A percentile compares a stretch with the other conserved stretches of the same genome.
phyloP scores from a whole-genome alignment of 2,113 vertebrate species.

The Scomber colias region DNA sequence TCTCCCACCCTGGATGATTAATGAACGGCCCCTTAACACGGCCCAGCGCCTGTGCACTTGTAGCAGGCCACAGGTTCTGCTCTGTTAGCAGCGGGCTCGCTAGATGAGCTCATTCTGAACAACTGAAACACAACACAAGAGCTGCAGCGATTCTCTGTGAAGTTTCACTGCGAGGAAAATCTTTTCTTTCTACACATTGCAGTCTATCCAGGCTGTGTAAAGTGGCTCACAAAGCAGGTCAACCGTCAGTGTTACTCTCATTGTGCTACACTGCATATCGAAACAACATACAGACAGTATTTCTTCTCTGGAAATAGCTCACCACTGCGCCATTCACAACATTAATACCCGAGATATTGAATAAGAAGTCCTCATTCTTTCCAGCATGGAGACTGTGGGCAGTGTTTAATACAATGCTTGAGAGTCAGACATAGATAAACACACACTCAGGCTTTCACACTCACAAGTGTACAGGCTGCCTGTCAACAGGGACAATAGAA shows the following conservation, averaged over 20 bases:
- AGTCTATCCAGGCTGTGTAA: slow-evolving; percentile 16
- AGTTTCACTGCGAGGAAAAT: slow-evolving; percentile 4
- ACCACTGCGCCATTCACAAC: not conserved
- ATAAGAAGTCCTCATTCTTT: slow-evolving; percentile 2
- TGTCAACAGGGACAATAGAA: slow-evolving; percentile 43
- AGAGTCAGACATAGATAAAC: slow-evolving; percentile 10
- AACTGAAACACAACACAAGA: slow-evolving; percentile 27
- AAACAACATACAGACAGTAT: slow-evolving; percentile 22
- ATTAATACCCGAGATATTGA: not conserved
- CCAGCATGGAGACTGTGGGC: not conserved
- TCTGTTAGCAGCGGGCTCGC: slow-evolving; percentile 34
- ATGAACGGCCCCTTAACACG: slow-evolving; percentile 50
- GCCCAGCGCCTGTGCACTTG: slow-evolving; percentile 37
- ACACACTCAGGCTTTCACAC: slow-evolving; percentile 8
- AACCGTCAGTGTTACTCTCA: not conserved
- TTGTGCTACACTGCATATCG: not conserved
- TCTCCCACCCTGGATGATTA: slow-evolving; percentile 55
- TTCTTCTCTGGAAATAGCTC: slow-evolving; percentile 4
- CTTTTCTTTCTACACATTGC: not conserved
- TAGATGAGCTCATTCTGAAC: slow-evolving; percentile 34
- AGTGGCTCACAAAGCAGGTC: slow-evolving; percentile 31
- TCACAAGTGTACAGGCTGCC: slow-evolving; percentile 6
- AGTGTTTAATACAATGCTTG: not conserved
- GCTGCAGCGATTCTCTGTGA: slow-evolving; percentile 22
- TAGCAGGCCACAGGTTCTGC: slow-evolving; percentile 47